Base-by-base conservation (phyloP, 2,113 vertebrate species). In the Scatophagus argus region DNA sequence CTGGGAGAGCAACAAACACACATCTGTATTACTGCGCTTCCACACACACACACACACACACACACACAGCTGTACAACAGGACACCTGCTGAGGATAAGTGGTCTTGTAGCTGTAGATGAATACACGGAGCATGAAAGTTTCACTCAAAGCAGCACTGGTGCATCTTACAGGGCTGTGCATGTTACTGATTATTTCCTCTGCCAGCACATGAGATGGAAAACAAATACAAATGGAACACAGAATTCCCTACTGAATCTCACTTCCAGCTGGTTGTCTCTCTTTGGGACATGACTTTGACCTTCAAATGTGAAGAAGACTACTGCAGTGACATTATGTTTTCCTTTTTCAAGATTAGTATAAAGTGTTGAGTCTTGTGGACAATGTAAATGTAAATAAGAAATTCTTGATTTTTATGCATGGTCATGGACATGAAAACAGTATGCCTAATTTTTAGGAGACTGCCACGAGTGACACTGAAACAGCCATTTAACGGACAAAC, bases 11-110 rank as follows among this genome's bases (percentile, higher is more conserved):
- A 46, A 27, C 8, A 71, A 25, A 61, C 43, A 77, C 38, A 47
- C n/a, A 31, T 12, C 13, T 25, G 41, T 36, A 47, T 23, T 4
- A 63, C 21, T 32, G 38, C 46, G 38, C 59, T 64, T 17, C 68
- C 54, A 66, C 14, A 8, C 2, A 3, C 27, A 51, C 46, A 66
- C 16, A 25, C 52, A 56, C 12, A 29, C 8, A 41, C 47, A 58
- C 52, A 63, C 47, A 58, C 5, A 41, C 9, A n/a, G n/a, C 69
- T 46, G 66, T 52, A 75, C 61, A 66, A 56, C 17, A 44, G 65
- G 23, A 63, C 54, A 31, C 74, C 81, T 81, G 80, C 86, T 80
- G 81, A 68, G 83, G 55, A 31, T 63, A 66, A 89, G 77, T 74
- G 81, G 63, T 75, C 69, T 69, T 59, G 32, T 19, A 60, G 56